Evolutionary conservation across 2,113 vertebrate genomes (phyloP), one percentile per base, ranked within the genome.

Genomic region (Campylorhamphus procurvoides): DNA sequence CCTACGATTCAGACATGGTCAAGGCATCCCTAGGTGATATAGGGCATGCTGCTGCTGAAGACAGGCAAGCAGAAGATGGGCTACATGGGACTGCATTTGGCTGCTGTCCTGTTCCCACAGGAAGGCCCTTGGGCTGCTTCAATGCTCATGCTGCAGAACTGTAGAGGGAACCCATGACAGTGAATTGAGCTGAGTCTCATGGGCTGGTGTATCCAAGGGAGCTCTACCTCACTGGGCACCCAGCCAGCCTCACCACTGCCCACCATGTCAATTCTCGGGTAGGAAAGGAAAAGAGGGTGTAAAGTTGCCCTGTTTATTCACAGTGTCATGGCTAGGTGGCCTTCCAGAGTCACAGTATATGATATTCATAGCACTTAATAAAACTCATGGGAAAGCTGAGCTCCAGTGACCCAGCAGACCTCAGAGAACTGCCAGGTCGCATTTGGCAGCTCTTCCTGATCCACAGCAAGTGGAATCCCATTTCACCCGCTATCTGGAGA

Each of bases 371-470:
- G 93, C 72, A 58, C 22, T 68, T 83, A 73, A 56, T 59, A 58
- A 91, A 95, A 74, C 73, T 25, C 23, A 1, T 9, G 62, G 88
- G 92, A 95, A 88, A 96, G 58, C 80, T 94, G 86, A 94, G 90
- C 90, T 89, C 64, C 60, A 50, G 56, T 84, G 62, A 85, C 67
- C 71, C 28, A 47, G 55, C 46, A 93, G 78, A 71, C 82, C 84
- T 82, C 68, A 82, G 60, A 56, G 69, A 92, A 47, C 71, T 86
- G 75, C 60, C 83, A 93, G 68, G 40, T 90, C 0, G 0, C 9
- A 13, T 84, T 88, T 94, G 88, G 68, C 79, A 93, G 56, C 66
- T 93, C 76, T 84, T 76, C 47, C 52, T 86, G 52, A 86, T 80
- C 55, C 7, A 17, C 76, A 75, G 47, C 22, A 49, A 86, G 39